Base-by-base conservation (phyloP, 1,140 invertebrate species). In the Chironomus tepperi region DNA sequence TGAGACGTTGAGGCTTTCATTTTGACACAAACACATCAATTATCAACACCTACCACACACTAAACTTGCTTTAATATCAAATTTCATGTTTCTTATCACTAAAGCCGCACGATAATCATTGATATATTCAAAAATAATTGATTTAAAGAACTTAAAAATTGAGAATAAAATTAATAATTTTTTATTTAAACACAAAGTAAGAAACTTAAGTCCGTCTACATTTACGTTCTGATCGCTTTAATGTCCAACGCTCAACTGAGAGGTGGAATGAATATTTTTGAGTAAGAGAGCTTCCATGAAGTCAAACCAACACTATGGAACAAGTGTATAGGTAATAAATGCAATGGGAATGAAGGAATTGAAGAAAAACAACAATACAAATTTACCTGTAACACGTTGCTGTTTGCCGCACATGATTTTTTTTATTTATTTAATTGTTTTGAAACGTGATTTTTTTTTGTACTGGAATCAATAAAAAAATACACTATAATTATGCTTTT, bases 201-300 rank as follows among this genome's bases (percentile, higher is more conserved):
- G 7, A 57, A 70, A 70, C 65, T 34, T 34, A 34, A 19, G 65
- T 18, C 3, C 65, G 65, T 70, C 65, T 70, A 18, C 65, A 70
- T 70, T 70, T 57, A 57, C 65, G 65, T 9, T 70, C 16, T 18
- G 19, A 70, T 21, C 65, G 65, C 65, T 70, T 70, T 70, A 70
- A 70, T 70, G 19, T 70, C 65, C 65, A 70, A 70, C 65, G 19
- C 65, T 70, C 65, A 70, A 70, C 65, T 70, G 65, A 70, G 16
- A 70, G 19, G 18, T 5, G 6, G 9, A 21, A 70, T 18, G 7
- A 18, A 9, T 19, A 10, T 21, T 70, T 15, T 16, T 19, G 65
- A 70, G 65, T 7, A 21, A 10, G 65, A 70, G 47, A 57, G 47
- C n/a, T n/a, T 70, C 9, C 7, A 67, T 19, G 65, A n/a, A 67